phyloP scores from a whole-genome alignment of 2,797 vertebrate genomes.

The Ctenosaura bakeri region DNA sequence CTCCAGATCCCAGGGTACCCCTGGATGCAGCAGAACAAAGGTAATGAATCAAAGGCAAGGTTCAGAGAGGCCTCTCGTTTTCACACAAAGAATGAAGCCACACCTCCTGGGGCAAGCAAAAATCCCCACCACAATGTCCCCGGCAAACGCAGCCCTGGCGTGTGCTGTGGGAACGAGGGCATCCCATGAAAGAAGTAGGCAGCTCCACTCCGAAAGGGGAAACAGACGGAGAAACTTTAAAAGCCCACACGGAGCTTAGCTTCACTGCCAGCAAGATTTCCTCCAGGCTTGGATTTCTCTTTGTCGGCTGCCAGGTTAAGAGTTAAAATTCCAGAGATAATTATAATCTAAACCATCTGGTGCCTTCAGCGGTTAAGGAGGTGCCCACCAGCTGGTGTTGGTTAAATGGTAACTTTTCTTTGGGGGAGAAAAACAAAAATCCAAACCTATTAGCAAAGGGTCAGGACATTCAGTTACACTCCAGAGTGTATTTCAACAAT shows the following conservation, averaged over 20 bases:
- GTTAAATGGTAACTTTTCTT: conserved; percentile 59
- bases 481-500: conserved; percentile 37
- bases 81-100: not conserved
- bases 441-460: conserved; percentile 61
- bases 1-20: too few relatives aligned
- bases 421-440: not conserved
- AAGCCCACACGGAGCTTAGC: not conserved
- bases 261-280: conserved; percentile 39
- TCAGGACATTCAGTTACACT: conserved; percentile 36
- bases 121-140: not conserved
- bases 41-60: too few relatives aligned
- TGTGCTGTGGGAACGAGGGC: not conserved
- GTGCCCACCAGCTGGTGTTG: conserved; percentile 72
- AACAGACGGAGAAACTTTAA: not conserved
- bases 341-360: conserved; percentile 66
- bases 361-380: conserved; percentile 58
- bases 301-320: conserved; percentile 47
- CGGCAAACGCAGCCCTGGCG: not conserved
- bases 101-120: not conserved
- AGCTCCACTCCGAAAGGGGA: not conserved
- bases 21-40: too few relatives aligned
- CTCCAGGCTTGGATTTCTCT: conserved; percentile 41
- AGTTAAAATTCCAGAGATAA: conserved; percentile 67
- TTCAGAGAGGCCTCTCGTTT: not conserved
- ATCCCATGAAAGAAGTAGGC: not conserved